phyloP scores from a whole-genome alignment of 2,113 vertebrate species.

The Chionomys nivalis region DNA sequence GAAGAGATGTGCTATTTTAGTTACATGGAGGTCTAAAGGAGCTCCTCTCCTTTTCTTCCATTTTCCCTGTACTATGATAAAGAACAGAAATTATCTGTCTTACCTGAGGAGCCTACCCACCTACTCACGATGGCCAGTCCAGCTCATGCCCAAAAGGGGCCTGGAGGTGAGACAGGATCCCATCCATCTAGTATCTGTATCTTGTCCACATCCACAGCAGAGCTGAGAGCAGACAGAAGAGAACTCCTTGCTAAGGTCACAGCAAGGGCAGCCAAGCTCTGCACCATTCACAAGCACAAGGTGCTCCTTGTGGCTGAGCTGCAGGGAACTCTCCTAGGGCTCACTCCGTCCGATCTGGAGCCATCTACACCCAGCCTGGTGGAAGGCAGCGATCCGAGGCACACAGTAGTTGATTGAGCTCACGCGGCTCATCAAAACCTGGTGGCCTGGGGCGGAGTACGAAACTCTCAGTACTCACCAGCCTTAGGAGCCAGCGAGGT shows the following conservation, averaged over 20 bases:
- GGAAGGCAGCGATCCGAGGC: not conserved
- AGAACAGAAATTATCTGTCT: not conserved
- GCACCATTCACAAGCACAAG: not conserved
- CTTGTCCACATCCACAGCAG: not conserved
- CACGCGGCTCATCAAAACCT: not conserved
- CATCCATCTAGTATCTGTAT: not conserved
- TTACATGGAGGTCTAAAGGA: not conserved
- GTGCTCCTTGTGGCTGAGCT: not conserved
- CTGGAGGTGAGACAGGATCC: not conserved
- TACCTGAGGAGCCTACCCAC: not conserved
- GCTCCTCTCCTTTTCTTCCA: fast-evolving
- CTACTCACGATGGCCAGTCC: not conserved
- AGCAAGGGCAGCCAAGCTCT: not conserved
- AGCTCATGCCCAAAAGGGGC: not conserved
- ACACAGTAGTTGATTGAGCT: not conserved
- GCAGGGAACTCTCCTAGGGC: not conserved
- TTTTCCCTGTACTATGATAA: too few species aligned
- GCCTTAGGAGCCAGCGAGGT: not conserved
- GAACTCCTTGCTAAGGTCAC: not conserved
- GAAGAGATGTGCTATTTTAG: not conserved
- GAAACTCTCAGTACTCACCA: not conserved
- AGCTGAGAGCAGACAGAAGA: not conserved
- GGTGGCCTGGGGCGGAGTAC: not conserved
- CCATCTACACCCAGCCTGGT: not conserved
- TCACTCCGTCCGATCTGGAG: not conserved